Evolutionary conservation across 1,140 invertebrate species (phyloP), one percentile per base, ranked within the genome.

Genomic region (Lanistes nyassanus): DNA sequence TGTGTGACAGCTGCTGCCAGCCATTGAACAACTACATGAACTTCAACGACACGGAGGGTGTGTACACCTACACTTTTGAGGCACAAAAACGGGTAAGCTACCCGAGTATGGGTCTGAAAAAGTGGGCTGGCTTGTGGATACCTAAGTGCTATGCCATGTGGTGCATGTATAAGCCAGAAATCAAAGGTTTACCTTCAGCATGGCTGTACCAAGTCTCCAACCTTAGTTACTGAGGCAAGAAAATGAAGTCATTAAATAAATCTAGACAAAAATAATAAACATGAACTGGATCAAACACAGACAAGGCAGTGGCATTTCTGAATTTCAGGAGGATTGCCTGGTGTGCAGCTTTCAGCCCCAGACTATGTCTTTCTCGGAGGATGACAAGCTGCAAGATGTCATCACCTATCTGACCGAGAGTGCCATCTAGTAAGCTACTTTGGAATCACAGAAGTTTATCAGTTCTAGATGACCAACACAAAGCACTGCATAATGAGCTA

Each of bases 1-100:
- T 69, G 21, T 34, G 42, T 55, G 82, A 51, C 80, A 90, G 87
- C 80, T 98, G 96, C 82, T 97, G 94, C 81, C 91, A 93, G 7
- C 93, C 94, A 51, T 92, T 99, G 84, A 95, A 97, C 85, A 99
- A 99, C 90, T 99, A 98, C 86, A 94, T 99, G 92, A 96, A 99
- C 51, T 95, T 99, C 79, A 99, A 98, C 87, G 96, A 99, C 91
- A 91, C 95, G 1, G 96, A 99, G 86, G 98, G 98, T 19, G 95
- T 99, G 70, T 99, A 99, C 85, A 96, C 96, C 0, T 98, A 97
- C 83, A 97, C 96, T 42, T 99, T 98, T 88, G 94, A 95, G 89
- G 95, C 96, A 0, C 97, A 98, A 83, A 94, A 92, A 83, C 92
- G 92, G 86, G 91, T 92, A 78, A 80, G 75, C 85, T 58, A 68